Evolutionary conservation across 2,797 vertebrate genomes (phyloP), one percentile per base, ranked within the genome.

Genomic region (Megalops cyprinoides): DNA sequence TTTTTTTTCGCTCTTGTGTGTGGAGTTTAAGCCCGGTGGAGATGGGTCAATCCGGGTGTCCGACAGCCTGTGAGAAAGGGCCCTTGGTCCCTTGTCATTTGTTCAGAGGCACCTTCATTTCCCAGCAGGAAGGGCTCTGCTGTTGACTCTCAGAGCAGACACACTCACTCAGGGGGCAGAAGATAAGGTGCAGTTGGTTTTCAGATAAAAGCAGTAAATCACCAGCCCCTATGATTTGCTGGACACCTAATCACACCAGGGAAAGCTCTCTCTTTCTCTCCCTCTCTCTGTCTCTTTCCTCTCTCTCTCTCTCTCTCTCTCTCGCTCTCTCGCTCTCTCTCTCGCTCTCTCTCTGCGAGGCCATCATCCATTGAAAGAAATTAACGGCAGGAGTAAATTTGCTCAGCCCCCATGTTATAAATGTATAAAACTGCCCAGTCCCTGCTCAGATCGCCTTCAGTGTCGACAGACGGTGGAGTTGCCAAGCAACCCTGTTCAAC

Each of bases 311-410:
- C 7, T 67, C n/a, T n/a, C n/a, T n/a, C n/a, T n/a, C n/a, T n/a
- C n/a, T n/a, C n/a, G 76, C 34, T 39, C 12, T 10, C 62, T 37
- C 31, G 67, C 14, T 12, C 7, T 67, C n/a, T n/a, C n/a, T n/a
- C n/a, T n/a, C n/a, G n/a, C n/a, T n/a, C n/a, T n/a, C n/a, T n/a
- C n/a, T n/a, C n/a, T n/a, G n/a, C n/a, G n/a, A n/a, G n/a, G n/a
- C n/a, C n/a, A n/a, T n/a, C n/a, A n/a, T 12, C 55, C 53, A 60
- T 62, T 60, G 62, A 62, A 42, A 42, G 39, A 51, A 58, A 23
- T 77, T 56, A 77, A 58, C 55, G 23, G n/a, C 53, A 6, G 42
- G 55, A 78, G 76, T 46, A 78, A 78, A 78, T 78, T 60, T 78
- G 76, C 76, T 46, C 56, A 78, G 55, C 23, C 23, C 55, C 46